Conservation (phyloP, 2,888 invertebrate species). For the Odontocolon sp. region DNA sequence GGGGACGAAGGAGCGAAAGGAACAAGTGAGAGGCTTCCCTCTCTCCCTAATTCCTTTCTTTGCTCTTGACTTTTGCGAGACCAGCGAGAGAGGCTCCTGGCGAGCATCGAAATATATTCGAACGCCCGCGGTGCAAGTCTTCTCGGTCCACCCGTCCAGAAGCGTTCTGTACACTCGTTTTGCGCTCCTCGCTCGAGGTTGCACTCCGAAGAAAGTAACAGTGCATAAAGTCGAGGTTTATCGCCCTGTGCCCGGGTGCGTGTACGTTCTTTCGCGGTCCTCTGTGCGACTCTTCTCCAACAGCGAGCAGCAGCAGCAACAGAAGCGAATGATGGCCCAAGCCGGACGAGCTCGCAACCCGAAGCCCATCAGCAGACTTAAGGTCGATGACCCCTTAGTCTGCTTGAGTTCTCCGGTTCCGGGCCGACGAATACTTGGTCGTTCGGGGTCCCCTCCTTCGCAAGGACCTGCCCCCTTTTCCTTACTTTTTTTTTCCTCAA, state of each 20-base stretch:
- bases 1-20: conserved; percentile 7
- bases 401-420: conserved; percentile 45
- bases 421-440: conserved; percentile 52
- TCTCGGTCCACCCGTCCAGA: background rate
- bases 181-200: background rate
- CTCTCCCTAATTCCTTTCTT: conserved; percentile 7
- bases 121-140: background rate
- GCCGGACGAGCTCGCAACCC: conserved; percentile 49
- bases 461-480: conserved; percentile 21
- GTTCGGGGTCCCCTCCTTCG: conserved; percentile 28
- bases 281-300: conserved; percentile 18
- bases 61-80: too few relatives aligned
- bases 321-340: conserved; percentile 52
- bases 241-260: conserved; percentile 31
- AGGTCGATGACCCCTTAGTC: conserved; percentile 53
- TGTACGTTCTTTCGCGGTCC: conserved; percentile 38
- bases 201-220: conserved; percentile 57
- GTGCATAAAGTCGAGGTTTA: conserved; percentile 59
- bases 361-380: conserved; percentile 38
- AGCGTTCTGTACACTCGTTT: conserved; percentile 21
- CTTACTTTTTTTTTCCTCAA: background rate
- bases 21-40: background rate
- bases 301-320: conserved; percentile 29
- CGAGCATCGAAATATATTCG: conserved; percentile 33
- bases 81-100: background rate